These are phyloP conservation scores for Rhynchophorus ferrugineus DNA, from an alignment of 1,140 invertebrate genomes.

Conservation along the genomic window DNA sequence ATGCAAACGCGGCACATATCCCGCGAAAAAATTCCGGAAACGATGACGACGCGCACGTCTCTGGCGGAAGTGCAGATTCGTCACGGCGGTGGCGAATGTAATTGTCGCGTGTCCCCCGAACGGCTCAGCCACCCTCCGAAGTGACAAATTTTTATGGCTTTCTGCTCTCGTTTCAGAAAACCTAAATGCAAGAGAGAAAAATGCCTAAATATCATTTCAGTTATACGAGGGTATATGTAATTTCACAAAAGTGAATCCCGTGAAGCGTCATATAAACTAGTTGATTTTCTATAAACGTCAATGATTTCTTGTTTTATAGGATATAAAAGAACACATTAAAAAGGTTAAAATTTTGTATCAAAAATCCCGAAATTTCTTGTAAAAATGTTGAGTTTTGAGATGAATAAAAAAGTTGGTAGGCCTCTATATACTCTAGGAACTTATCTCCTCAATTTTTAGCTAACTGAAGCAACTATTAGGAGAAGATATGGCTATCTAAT, in stretches of 20 bases:
- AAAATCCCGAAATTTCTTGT: too few relatives aligned
- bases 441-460: too few relatives aligned
- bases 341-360: too few relatives aligned
- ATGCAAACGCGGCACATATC: too few relatives aligned
- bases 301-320: neutral
- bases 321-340: too few relatives aligned
- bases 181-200: neutral
- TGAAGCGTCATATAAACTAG: neutral
- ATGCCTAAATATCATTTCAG: neutral
- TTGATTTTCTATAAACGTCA: neutral
- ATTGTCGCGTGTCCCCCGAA: slow-evolving; percentile 24
- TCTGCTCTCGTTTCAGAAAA: slow-evolving; percentile 26
- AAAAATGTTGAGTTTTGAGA: too few relatives aligned
- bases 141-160: slow-evolving; percentile 39
- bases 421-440: too few relatives aligned
- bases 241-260: neutral
- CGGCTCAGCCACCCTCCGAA: slow-evolving; percentile 27
- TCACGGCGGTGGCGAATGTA: slow-evolving; percentile 35
- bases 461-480: too few relatives aligned
- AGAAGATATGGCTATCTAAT: too few relatives aligned
- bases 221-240: neutral
- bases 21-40: slow-evolving; percentile 27
- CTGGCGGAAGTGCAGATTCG: slow-evolving; percentile 33
- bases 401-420: too few relatives aligned
- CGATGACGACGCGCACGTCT: slow-evolving; percentile 20